Evolutionary conservation across 2,888 invertebrate species (phyloP), one percentile per base, ranked within the genome.

Genomic region (Sphinx pinastri): DNA sequence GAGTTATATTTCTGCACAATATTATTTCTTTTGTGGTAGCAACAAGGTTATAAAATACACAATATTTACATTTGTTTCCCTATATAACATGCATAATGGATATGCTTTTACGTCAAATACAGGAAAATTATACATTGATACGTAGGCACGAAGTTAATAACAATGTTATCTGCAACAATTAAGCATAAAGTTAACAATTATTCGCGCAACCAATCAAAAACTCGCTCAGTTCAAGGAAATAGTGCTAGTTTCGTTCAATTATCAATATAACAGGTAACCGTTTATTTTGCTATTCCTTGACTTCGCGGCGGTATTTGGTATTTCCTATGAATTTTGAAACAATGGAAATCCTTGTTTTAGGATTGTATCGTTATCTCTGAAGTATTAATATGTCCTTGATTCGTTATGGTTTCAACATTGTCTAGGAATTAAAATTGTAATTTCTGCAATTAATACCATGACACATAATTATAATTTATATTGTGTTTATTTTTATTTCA

Each of bases 21-120:
- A 6, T 38, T 38, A 38, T 38, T 6, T 38, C 2, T 38, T 6
- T 38, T 47, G 14, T 47, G 11, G 13, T 47, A 47, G 45, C 19
- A 55, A 66, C 54, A 63, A 63, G 16, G 51, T 31, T 57, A 31
- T 76, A 12, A 55, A 72, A 68, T 38, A 58, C 51, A 19, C 47
- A 47, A 49, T 47, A 49, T 13, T 13, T 12, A 63, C 49, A 19
- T 19, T 49, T 63, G 16, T 63, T 63, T 19, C 63, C 63, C 49
- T 63, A 8, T 7, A 19, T 49, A 49, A 19, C 12, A 63, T 47
- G 13, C 11, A 49, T 13, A 49, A 63, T 49, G 19, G 19, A 49
- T 63, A 49, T 63, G 14, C 19, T 49, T 63, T 49, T 49, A 63
- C 63, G 63, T 63, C 63, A 63, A 25, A 49, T 63, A 63, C 49